Base-by-base conservation (phyloP, 2,888 invertebrate genomes). In the Tipula helvola region DNA sequence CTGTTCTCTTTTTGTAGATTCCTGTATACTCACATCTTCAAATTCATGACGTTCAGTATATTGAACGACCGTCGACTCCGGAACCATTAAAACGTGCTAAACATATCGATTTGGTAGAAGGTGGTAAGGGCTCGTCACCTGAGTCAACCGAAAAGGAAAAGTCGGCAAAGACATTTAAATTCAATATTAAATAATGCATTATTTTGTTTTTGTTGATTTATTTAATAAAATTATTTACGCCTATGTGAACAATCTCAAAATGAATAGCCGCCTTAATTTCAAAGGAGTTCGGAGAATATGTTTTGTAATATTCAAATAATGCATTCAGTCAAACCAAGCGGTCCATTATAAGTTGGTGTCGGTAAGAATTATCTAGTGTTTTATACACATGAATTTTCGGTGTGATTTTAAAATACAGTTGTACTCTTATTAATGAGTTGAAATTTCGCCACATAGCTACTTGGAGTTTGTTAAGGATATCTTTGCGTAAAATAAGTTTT, bases 1-100 rank as follows among this genome's bases (percentile, higher is more conserved):
- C 18, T 85, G 3, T 39, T 8, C 5, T 8, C 13, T 85, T 2
- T 86, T 89, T 91, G 86, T 88, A 95, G 94, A 95, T 95, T 90
- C 95, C 95, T 87, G 93, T 95, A 88, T 95, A 95, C 91, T 90
- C 93, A 87, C 95, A 95, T 91, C 91, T 95, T 88, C 93, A 93
- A 89, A 93, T 94, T 90, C 93, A 94, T 88, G 92, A 93, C 84
- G 93, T 94, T 86, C 90, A 90, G 89, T 92, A 93, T 87, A 92
- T 95, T 88, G 92, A 92, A 86, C 92, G 93, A 52, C 93, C 94
- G 87, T 89, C 92, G 86, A 93, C 93, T 88, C 94, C 95, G 28
- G 91, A 91, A 88, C 90, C 92, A 71, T 92, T 94, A 88, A 91
- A 90, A 84, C 91, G 90, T 87, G 91, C 92, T 0, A 89, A 88